Base-by-base conservation (phyloP, 2,888 invertebrate genomes). In the Callimorpha dominula region DNA sequence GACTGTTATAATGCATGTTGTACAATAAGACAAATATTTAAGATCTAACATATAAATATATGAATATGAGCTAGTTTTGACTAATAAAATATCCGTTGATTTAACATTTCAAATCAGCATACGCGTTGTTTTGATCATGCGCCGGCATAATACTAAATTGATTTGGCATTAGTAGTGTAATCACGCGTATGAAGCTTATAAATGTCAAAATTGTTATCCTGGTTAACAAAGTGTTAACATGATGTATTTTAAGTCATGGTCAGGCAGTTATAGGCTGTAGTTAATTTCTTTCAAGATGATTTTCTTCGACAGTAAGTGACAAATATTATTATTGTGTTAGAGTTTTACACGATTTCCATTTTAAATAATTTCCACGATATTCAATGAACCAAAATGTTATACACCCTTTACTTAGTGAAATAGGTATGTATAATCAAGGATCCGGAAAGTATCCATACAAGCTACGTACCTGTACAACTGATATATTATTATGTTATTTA, bases 131-230 rank as follows among this genome's bases (percentile, higher is more conserved):
- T 54, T 72, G 40, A 43, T 46, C 54, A 40, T 15, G 15, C 14
- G 49, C 20, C 43, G 40, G 49, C 14, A 40, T 50, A 42, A 49
- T 14, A 69, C 17, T 72, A 69, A 73, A 77, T 77, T 54, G 17
- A 57, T 60, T 57, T 46, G 46, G n/a, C 72, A 65, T 85, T 75
- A 76, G 78, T 76, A 83, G 49, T 62, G 43, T 52, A 14, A 71
- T 81, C 83, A 83, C 83, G 84, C 68, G 66, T 70, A 15, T 11
- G 46, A 31, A 67, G 49, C 71, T 81, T 75, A 78, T 84, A 79
- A 81, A 81, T 57, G 84, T 80, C 76, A 46, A 77, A 76, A 70
- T 76, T 78, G 78, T 76, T 78, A 80, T 75, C 77, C 50, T 49
- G 40, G 68, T 71, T 63, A 72, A 79, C 68, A 57, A 69, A 74